These are phyloP conservation scores for Scarus forsteni DNA, from an alignment of 2,797 vertebrate genomes.

Conservation along the genomic window DNA sequence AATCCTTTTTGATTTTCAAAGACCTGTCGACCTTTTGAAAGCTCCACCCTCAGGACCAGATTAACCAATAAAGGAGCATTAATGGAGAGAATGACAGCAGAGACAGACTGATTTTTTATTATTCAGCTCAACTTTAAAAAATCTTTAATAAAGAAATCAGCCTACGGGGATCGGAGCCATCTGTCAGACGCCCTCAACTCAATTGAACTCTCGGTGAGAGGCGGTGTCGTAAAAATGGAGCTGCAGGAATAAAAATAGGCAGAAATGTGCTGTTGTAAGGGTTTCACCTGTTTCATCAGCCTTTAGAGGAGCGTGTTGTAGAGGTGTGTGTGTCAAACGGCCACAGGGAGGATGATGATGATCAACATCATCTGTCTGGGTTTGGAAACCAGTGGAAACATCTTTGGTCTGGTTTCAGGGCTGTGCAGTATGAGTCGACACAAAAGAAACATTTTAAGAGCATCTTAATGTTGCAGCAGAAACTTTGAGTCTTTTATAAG, in stretches of 20 bases:
- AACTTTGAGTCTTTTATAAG: too few relatives aligned
- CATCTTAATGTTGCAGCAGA: too few relatives aligned
- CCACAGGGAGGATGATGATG: background rate
- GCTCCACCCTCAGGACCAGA: constrained; percentile 3
- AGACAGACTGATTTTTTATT: background rate
- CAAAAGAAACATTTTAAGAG: background rate
- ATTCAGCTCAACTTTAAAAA: background rate
- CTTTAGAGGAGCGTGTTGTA: background rate
- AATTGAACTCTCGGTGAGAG: background rate
- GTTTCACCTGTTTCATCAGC: background rate
- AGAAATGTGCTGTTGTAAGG: background rate
- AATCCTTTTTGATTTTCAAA: constrained; percentile 4
- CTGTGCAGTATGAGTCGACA: background rate
- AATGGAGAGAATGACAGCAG: background rate
- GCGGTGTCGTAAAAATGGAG: background rate
- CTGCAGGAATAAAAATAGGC: background rate
- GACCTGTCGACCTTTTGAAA: background rate
- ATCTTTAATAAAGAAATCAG: background rate
- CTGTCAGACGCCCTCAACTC: background rate
- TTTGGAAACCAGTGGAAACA: background rate
- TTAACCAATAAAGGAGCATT: background rate
- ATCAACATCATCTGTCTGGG: background rate
- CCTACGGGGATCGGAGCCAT: background rate
- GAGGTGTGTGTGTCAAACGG: background rate
- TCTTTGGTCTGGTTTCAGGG: background rate